Evolutionary conservation across 1,140 invertebrate species (phyloP), one percentile per base, ranked within the genome.

Genomic region (Papilio polytes): DNA sequence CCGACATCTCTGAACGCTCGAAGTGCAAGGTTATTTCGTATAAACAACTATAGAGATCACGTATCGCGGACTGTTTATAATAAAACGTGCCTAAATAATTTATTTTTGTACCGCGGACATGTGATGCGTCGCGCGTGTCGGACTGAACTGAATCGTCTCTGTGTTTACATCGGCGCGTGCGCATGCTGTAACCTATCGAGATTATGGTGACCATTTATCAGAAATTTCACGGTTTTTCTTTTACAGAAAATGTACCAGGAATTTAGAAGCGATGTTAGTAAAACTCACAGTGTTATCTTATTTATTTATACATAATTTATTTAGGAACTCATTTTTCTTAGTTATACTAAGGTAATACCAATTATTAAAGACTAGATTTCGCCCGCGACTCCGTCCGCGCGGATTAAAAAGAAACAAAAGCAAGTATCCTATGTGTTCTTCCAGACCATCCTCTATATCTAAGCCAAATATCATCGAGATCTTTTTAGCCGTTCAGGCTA

Each of bases 101-200:
- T 70, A 70, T 74, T 76, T 76, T 26, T 48, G 46, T 76, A 53
- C 44, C 22, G 46, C 73, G 73, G 76, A 70, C 44, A 80, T 76
- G 74, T 77, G 66, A 31, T 53, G 48, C 51, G 76, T 74, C 76
- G 20, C 87, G 80, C 81, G 78, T 85, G 74, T 86, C 74, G 80
- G 66, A 82, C 85, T 82, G 78, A 84, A 86, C 85, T 87, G 81
- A 84, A 82, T 81, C 81, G 74, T 56, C 15, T 77, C 22, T 53
- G 78, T 84, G 48, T 84, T 81, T 80, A 74, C 78, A 86, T 72
- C 82, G 74, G 44, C 83, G 81, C 86, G 46, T 86, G 89, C 89
- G 88, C 87, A 83, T 83, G 77, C 66, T 82, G 77, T 80, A 84
- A 46, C 74, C 20, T 44, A 53, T 13, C 51, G 18, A 53, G 22